Conservation (phyloP, 2,797 vertebrate genomes). For the Margarornis squamiger region DNA sequence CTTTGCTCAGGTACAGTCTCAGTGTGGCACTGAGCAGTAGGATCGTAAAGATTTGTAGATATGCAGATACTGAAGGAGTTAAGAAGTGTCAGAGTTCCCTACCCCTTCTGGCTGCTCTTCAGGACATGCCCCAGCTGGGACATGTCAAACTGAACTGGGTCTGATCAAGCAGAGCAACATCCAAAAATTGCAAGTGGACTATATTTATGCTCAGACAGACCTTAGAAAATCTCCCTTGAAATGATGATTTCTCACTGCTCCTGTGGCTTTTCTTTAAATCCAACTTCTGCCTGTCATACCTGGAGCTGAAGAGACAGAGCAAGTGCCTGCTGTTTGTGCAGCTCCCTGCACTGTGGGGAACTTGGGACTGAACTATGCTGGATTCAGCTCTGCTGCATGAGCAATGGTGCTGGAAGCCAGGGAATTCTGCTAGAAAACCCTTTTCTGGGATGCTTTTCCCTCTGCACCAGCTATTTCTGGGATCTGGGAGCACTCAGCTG, state of each 20-base stretch:
- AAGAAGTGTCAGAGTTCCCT: not conserved
- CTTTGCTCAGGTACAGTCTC: not conserved
- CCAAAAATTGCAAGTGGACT: not conserved
- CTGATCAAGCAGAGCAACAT: not conserved
- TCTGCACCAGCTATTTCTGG: not conserved
- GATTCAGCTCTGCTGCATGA: not conserved
- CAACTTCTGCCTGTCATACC: not conserved
- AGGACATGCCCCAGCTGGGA: not conserved
- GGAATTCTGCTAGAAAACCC: not conserved
- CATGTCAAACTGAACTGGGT: not conserved
- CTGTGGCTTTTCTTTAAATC: not conserved
- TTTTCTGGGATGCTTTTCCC: not conserved
- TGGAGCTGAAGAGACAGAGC: not conserved
- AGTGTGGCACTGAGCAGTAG: not conserved
- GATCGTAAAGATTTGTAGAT: not conserved
- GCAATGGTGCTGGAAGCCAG: not conserved
- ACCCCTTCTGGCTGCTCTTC: not conserved
- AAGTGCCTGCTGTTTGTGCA: rapidly evolving
- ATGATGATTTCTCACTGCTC: not conserved
- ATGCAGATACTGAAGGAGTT: not conserved
- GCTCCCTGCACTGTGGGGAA: not conserved
- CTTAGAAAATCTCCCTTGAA: not conserved
- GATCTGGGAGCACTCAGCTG: not conserved
- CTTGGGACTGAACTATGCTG: not conserved
- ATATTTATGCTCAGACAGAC: not conserved